These are phyloP conservation scores for Beroe ovata DNA, from an alignment of 37 sponge, comb jelly and placozoan species.

Conservation along the genomic window DNA sequence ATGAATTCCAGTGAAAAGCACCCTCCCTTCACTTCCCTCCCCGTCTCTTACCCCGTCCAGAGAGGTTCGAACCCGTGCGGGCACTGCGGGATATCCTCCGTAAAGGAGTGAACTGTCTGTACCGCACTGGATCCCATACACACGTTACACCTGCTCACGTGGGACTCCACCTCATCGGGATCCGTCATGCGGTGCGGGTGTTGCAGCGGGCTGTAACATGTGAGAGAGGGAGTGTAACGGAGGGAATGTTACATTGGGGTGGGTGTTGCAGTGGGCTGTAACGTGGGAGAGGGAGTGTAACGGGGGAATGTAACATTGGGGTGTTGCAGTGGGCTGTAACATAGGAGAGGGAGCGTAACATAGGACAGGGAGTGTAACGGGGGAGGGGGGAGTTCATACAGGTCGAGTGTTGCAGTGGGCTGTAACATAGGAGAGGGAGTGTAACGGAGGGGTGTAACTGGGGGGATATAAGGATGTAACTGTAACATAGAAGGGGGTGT, in stretches of 20 bases:
- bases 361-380: too few species aligned
- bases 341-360: too few species aligned
- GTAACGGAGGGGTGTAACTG: not conserved
- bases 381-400: too few species aligned
- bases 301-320: not conserved
- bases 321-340: not conserved
- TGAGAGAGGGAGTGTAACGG: not conserved
- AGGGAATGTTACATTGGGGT: not conserved
- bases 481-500: too few species aligned
- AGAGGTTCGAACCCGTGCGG: conserved; percentile 6
- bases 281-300: not conserved
- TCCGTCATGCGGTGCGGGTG: not conserved
- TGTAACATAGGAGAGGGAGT: not conserved
- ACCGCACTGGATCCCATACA: conserved; percentile 53
- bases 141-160: conserved; percentile 56
- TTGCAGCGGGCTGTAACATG: not conserved
- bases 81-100: not conserved
- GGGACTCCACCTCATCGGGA: not conserved
- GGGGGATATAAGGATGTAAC: not conserved
- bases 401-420: not conserved
- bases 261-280: not conserved
- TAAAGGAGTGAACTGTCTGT: conserved; percentile 5
- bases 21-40: not conserved
- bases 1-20: too few species aligned
- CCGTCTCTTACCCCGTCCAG: conserved; percentile 40